phyloP scores from a whole-genome alignment of 2,888 invertebrate species.

The Malacosoma neustria region DNA sequence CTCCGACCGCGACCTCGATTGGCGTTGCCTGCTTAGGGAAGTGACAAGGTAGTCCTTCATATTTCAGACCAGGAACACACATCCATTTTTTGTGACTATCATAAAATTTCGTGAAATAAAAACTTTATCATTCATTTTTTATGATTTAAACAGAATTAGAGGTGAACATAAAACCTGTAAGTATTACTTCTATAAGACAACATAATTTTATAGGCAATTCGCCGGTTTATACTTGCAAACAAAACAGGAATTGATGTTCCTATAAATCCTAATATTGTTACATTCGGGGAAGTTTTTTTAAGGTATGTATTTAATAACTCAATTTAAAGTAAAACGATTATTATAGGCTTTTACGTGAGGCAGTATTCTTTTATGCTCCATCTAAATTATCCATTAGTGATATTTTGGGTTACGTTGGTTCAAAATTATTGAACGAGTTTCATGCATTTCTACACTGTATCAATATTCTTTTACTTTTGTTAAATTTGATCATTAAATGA shows the following conservation, averaged over 20 bases:
- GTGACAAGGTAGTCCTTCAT: no score
- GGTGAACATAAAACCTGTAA: background rate
- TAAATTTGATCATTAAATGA: no score
- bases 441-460: no score
- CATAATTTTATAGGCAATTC: constrained; percentile 1
- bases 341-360: background rate
- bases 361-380: background rate
- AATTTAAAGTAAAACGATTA: background rate
- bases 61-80: no score
- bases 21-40: no score
- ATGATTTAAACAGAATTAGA: background rate
- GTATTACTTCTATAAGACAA: background rate
- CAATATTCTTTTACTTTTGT: no score
- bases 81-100: no score
- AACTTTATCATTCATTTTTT: no score
- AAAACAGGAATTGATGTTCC: constrained; percentile 3
- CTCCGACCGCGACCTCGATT: no score
- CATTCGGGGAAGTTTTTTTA: background rate
- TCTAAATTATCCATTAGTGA: background rate
- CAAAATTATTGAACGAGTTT: no score
- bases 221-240: constrained; percentile 13
- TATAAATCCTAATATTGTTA: background rate
- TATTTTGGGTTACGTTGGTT: no score
- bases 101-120: no score
- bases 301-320: background rate